Evolutionary conservation across 2,797 vertebrate species (phyloP).

Genomic region (Gymnothorax reevesii): DNA sequence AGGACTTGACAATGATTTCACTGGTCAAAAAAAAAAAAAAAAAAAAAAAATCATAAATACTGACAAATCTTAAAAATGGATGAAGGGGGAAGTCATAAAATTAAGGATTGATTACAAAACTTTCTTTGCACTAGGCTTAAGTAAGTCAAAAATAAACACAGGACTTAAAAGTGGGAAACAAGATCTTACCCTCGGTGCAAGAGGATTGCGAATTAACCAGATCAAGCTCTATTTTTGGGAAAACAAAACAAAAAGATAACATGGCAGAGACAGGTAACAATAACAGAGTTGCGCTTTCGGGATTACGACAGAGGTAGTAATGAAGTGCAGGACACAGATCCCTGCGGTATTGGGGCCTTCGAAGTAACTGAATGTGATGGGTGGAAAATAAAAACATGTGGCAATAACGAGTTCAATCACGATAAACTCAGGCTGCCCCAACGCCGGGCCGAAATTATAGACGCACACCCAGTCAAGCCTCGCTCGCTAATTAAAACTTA

Average conservation of each 20-base stretch:
- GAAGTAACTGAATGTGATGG: constrained; percentile 48
- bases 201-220: constrained; percentile 37
- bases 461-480: constrained; percentile 49
- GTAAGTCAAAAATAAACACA: constrained; percentile 63
- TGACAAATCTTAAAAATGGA: constrained; percentile 38
- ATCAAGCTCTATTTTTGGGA: constrained; percentile 55
- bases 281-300: constrained; percentile 46
- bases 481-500: constrained; percentile 64
- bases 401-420: constrained; percentile 58
- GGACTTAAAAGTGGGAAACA: constrained; percentile 54
- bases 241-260: constrained; percentile 46
- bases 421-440: constrained; percentile 38
- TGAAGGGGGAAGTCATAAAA: constrained; percentile 45
- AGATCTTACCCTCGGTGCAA: constrained; percentile 41
- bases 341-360: constrained; percentile 30
- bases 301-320: constrained; percentile 42
- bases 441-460: neutral
- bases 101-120: constrained; percentile 62
- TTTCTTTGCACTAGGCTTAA: constrained; percentile 43
- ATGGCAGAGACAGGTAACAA: constrained; percentile 53
- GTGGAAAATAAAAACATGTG: constrained; percentile 62
- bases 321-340: constrained; percentile 43
- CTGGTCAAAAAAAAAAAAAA: constrained; percentile 60
- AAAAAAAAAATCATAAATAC: constrained; percentile 62
- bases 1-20: constrained; percentile 55